These are phyloP conservation scores for Apamea crenata DNA, from an alignment of 2,888 invertebrate genomes.

Conservation along the genomic window DNA sequence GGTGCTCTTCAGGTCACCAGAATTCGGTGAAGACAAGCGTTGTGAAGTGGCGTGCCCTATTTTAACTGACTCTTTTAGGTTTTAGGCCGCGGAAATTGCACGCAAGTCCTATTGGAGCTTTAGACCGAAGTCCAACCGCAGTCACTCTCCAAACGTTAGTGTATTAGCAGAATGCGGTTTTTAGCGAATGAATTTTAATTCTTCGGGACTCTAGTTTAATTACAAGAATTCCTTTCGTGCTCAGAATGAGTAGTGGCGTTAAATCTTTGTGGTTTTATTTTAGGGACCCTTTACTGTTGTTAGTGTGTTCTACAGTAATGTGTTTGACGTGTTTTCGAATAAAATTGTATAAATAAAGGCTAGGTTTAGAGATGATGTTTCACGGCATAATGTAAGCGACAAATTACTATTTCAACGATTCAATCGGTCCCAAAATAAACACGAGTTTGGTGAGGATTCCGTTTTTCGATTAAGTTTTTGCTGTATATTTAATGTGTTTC, in stretches of 20 bases:
- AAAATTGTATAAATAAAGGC: conserved; percentile 42
- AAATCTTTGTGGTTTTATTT: conserved; percentile 66
- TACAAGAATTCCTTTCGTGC: conserved; percentile 64
- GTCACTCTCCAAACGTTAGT: conserved; percentile 42
- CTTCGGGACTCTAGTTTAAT: conserved; percentile 62
- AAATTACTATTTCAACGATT: conserved; percentile 47
- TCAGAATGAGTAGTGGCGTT: conserved; percentile 61
- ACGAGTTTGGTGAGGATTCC: conserved; percentile 26
- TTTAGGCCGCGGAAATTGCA: conserved; percentile 57
- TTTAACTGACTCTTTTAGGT: conserved; percentile 71
- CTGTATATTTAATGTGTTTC: conserved; percentile 30
- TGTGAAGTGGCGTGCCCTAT: conserved; percentile 83
- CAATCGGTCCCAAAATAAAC: conserved; percentile 47
- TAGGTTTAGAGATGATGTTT: conserved; percentile 23
- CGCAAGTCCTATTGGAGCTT: conserved; percentile 47
- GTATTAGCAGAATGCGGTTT: conserved; percentile 56
- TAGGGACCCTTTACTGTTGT: conserved; percentile 50
- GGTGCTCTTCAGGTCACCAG: conserved; percentile 86
- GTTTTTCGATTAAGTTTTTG: conserved; percentile 48
- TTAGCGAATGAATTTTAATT: conserved; percentile 62
- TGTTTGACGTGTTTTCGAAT: conserved; percentile 46
- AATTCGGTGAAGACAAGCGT: conserved; percentile 84
- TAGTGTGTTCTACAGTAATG: conserved; percentile 41
- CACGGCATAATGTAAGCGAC: conserved; percentile 26
- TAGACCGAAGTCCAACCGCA: conserved; percentile 5